Percentiles rank a stretch among this genome's conserved stretches.
phyloP scores from a whole-genome alignment of 2,113 vertebrate genomes.

The Echinops telfairi region DNA sequence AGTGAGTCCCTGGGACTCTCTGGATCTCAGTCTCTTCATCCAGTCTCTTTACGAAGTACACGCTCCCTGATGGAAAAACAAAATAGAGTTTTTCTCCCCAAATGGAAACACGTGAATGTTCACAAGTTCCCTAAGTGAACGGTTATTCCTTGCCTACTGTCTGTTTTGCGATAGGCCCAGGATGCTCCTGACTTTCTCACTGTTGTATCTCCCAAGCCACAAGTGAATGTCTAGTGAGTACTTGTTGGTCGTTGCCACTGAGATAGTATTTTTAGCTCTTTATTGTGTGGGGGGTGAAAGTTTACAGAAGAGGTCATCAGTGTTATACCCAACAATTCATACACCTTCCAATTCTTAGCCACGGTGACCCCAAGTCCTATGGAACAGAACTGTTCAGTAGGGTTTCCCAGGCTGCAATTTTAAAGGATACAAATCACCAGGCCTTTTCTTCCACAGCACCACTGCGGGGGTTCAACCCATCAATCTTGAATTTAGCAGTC shows the following conservation, averaged over 20 bases:
- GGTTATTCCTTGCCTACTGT: not conserved
- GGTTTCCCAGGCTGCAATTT: not conserved
- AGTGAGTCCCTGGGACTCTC: not conserved
- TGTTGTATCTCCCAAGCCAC: not conserved
- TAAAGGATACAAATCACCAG: not conserved
- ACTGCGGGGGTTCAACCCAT: not conserved
- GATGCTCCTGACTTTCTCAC: constrained; percentile 16
- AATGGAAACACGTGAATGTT: not conserved
- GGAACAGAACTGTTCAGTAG: not conserved
- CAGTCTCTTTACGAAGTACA: not conserved
- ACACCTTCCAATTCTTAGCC: not conserved
- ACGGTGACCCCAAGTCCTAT: not conserved
- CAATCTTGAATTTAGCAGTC: not conserved
- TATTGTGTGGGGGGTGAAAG: no score
- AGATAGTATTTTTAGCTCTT: no score
- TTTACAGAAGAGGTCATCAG: no score
- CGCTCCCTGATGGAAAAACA: constrained; percentile 16
- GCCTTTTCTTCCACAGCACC: not conserved
- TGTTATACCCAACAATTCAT: not conserved
- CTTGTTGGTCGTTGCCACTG: no score
- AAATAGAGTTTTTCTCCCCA: constrained; percentile 1
- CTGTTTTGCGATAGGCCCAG: not conserved
- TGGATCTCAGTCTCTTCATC: not conserved
- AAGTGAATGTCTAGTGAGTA: no score
- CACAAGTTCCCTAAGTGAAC: not conserved